Base-by-base conservation (phyloP, 2,888 invertebrate genomes). In the Podotricha telesiphe region DNA sequence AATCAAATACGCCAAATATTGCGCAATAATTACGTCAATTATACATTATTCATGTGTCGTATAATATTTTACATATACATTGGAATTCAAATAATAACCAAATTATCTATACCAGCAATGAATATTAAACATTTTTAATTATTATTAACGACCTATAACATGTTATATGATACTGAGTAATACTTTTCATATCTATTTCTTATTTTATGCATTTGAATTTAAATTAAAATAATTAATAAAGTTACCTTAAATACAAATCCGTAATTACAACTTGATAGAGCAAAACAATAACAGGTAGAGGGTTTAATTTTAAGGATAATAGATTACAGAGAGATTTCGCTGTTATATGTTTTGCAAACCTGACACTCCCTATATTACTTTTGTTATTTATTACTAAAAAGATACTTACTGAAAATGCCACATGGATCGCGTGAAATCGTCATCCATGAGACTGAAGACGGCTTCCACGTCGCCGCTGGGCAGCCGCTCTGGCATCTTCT, bases 391-490 rank as follows among this genome's bases (percentile, higher is more conserved):
- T n/a, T 4, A 28, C 28, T 28, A 28, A 28, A 13, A 2, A 5
- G 20, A 2, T 68, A 94, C 95, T 94, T 88, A 97, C 95, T 96
- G 96, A 89, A 96, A 97, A 87, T 98, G 97, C 98, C 98, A 99
- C 96, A 98, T 97, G 76, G 97, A 96, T 72, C 97, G 94, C 20
- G 98, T 98, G 86, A 97, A 97, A 82, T 98, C 98, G 82, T 96
- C 97, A 87, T 99, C 98, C 95, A 96, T 96, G 78, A 99, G 95
- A 59, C 97, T 96, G 93, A 99, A 97, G 80, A 98, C 95, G 3
- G 98, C 98, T 89, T 97, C 97, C 74, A 98, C 96, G 93, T 98
- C 98, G 59, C 98, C 98, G 85, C 96, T 97, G 72, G 97, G 96
- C 79, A 98, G 93, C 76, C 97, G 94, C 88, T 97, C 97, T 7